Conservation (phyloP, 2,888 invertebrate species). For the Unio pictorum region DNA sequence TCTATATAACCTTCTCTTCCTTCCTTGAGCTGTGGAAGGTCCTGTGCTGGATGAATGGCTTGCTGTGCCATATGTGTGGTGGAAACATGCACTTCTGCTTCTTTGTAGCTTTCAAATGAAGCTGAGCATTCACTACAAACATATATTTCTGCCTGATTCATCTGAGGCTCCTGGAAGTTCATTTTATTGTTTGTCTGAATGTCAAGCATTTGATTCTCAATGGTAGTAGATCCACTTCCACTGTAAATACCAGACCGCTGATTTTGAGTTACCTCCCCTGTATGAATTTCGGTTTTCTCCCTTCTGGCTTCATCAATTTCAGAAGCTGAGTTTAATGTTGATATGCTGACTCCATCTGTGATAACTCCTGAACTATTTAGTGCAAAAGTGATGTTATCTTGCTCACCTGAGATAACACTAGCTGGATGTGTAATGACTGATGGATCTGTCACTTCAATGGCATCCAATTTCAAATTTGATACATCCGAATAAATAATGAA, state of each 20-base stretch:
- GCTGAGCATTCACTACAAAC: constrained; percentile 53
- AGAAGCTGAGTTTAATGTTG: too few relatives aligned
- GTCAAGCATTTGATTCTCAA: constrained; percentile 3
- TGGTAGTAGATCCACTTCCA: too few relatives aligned
- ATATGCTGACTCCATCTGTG: background rate
- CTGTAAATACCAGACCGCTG: too few relatives aligned
- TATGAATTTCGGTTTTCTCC: too few relatives aligned
- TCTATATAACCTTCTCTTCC: too few relatives aligned
- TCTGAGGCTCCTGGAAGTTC: constrained; percentile 3
- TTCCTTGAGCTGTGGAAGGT: too few relatives aligned
- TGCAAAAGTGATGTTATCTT: background rate
- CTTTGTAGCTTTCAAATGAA: constrained; percentile 31
- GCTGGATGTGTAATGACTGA: background rate
- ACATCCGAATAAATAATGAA: constrained; percentile 7
- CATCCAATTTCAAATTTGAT: background rate
- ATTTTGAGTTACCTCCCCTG: too few relatives aligned
- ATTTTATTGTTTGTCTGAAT: background rate
- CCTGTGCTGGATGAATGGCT: too few relatives aligned
- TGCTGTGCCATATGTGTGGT: constrained; percentile 25
- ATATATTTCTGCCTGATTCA: constrained; percentile 32
- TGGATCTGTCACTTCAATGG: background rate
- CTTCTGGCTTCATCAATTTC: too few relatives aligned
- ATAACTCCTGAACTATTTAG: background rate
- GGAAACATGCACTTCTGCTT: constrained; percentile 44
- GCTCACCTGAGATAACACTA: background rate